Conservation (phyloP, 1,140 invertebrate species). For the Hesperophylax magnus region DNA sequence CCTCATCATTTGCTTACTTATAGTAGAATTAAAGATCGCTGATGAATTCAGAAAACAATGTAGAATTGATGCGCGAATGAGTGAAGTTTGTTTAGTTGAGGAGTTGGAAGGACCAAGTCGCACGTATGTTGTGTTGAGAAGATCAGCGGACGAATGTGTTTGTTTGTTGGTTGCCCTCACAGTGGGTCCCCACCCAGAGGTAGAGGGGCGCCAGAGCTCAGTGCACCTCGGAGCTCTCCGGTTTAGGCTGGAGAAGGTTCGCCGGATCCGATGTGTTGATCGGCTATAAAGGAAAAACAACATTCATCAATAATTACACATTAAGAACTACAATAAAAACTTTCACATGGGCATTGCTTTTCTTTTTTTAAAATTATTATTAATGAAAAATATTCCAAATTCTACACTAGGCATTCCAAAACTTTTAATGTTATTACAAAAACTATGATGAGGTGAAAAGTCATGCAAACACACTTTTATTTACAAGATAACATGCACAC, state of each 20-base stretch:
- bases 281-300: constrained; percentile 65
- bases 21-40: constrained; percentile 17
- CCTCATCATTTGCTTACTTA: constrained; percentile 35
- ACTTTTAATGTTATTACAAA: no score
- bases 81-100: no score
- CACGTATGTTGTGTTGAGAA: constrained; percentile 31
- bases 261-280: constrained; percentile 76
- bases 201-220: constrained; percentile 59
- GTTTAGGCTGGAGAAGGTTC: constrained; percentile 76
- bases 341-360: background rate
- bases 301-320: background rate
- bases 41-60: constrained; percentile 30
- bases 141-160: constrained; percentile 14
- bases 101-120: no score
- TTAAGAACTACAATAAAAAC: background rate
- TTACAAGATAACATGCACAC: no score
- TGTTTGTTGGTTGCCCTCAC: background rate
- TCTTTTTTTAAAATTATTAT: no score
- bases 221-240: constrained; percentile 72
- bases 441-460: no score
- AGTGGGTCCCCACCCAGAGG: background rate
- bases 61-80: background rate
- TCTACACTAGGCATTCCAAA: no score
- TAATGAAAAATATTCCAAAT: no score
- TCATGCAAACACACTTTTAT: no score